These are phyloP conservation scores for Achlya flavicornis DNA, from an alignment of 2,888 invertebrate genomes.

Conservation along the genomic window DNA sequence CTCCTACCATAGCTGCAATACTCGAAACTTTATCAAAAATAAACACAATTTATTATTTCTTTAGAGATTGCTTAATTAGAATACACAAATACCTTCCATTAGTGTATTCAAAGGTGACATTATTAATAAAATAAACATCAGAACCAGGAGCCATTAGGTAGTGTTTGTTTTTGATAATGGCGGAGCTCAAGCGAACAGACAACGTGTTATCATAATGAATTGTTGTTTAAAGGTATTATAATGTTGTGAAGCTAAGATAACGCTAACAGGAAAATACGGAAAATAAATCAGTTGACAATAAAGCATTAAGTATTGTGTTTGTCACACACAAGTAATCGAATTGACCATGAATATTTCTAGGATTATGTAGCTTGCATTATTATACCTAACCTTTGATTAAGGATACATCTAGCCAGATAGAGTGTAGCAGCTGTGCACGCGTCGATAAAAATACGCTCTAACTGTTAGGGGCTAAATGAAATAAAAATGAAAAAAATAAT, in stretches of 20 bases:
- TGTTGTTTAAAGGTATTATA: neutral
- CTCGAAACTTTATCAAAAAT: neutral
- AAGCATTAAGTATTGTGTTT: neutral
- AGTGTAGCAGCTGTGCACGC: too few species aligned
- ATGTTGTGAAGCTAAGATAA: neutral
- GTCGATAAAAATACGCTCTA: too few species aligned
- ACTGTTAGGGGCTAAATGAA: too few species aligned
- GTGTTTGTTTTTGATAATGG: conserved; percentile 30
- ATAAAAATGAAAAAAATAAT: too few species aligned
- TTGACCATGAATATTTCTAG: neutral
- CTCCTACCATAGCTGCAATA: neutral
- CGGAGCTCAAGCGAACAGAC: neutral
- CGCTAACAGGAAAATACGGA: neutral
- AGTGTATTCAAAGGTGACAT: conserved; percentile 8
- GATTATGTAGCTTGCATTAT: neutral
- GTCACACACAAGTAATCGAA: neutral
- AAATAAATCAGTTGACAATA: neutral
- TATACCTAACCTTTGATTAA: too few species aligned
- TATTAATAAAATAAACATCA: conserved; percentile 18
- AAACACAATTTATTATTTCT: neutral
- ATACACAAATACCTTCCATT: conserved; percentile 7
- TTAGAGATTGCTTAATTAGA: neutral
- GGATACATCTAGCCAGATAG: too few species aligned
- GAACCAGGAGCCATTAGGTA: conserved; percentile 33
- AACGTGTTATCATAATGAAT: conserved; percentile 10